Evolutionary conservation across 2,888 invertebrate genomes (phyloP).

Genomic region (Spisula solida): DNA sequence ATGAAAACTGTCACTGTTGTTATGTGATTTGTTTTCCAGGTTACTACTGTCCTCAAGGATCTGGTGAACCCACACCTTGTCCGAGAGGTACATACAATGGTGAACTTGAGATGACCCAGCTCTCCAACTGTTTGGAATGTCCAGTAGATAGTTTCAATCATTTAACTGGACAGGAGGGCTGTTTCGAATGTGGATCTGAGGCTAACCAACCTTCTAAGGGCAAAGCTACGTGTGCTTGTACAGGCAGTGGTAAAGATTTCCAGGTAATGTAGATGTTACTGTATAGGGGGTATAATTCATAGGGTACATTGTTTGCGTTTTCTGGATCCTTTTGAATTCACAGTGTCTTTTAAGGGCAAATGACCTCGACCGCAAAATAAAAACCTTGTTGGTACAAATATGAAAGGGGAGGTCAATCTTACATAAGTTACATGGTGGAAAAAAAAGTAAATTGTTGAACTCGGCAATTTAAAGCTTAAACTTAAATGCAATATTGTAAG

Average conservation of each 20-base stretch:
- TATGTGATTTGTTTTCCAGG: slow-evolving; percentile 70
- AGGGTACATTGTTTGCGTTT: too few species aligned
- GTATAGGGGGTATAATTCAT: not conserved
- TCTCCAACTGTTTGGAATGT: slow-evolving; percentile 80
- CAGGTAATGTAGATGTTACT: slow-evolving; percentile 78
- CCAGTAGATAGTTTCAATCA: slow-evolving; percentile 83
- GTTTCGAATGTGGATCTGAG: slow-evolving; percentile 83
- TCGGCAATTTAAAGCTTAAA: too few species aligned
- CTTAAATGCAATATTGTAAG: too few species aligned
- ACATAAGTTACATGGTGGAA: too few species aligned
- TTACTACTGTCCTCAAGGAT: slow-evolving; percentile 84
- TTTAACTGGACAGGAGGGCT: slow-evolving; percentile 80
- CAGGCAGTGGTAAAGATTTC: slow-evolving; percentile 84
- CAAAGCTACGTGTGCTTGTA: slow-evolving; percentile 81
- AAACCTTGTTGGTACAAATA: too few species aligned
- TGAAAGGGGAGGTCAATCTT: too few species aligned
- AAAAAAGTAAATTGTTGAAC: too few species aligned
- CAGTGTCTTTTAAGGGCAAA: too few species aligned
- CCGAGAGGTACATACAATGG: slow-evolving; percentile 82
- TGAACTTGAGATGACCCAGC: slow-evolving; percentile 67
- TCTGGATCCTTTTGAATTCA: too few species aligned
- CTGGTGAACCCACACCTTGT: slow-evolving; percentile 80
- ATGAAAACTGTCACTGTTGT: too few species aligned
- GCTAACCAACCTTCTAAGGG: slow-evolving; percentile 81
- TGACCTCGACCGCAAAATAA: too few species aligned